These are phyloP conservation scores for Pao palembangensis DNA, from an alignment of 2,113 vertebrate genomes.

Conservation along the genomic window DNA sequence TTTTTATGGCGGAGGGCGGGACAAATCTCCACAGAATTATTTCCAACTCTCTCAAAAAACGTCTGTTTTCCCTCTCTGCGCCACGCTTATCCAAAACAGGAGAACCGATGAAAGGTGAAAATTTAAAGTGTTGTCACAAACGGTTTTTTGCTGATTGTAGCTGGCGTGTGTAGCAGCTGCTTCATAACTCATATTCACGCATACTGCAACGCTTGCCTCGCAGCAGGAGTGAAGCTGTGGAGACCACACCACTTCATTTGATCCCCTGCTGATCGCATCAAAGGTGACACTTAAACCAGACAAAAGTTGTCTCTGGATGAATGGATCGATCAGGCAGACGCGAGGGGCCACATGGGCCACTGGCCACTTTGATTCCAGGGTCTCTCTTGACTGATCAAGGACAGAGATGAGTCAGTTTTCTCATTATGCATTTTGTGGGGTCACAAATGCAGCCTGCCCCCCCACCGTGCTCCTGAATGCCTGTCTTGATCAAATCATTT, in stretches of 20 bases:
- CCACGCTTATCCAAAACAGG: not conserved
- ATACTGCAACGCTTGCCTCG: too few relatives aligned
- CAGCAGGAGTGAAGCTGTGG: not conserved
- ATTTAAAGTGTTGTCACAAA: too few relatives aligned
- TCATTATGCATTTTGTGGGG: slow-evolving; percentile 35
- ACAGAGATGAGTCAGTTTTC: slow-evolving; percentile 43
- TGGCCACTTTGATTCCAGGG: slow-evolving; percentile 45
- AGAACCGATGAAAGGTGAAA: slow-evolving; percentile 5
- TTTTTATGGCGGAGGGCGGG: slow-evolving; percentile 41
- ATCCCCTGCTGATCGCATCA: slow-evolving; percentile 19
- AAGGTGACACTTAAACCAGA: slow-evolving; percentile 16
- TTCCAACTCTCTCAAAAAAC: slow-evolving; percentile 25
- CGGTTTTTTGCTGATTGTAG: too few relatives aligned
- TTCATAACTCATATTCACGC: too few relatives aligned
- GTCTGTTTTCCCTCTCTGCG: slow-evolving; percentile 1
- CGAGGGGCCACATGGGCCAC: slow-evolving; percentile 12
- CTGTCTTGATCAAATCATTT: not conserved
- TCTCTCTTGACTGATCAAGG: slow-evolving; percentile 60
- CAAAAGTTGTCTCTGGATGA: slow-evolving; percentile 37
- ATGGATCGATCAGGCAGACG: slow-evolving; percentile 27
- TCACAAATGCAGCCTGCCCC: slow-evolving; percentile 18
- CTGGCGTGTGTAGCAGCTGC: too few relatives aligned
- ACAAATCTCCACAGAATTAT: slow-evolving; percentile 36
- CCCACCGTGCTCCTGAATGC: not conserved
- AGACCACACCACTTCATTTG: not conserved